Base-by-base conservation (phyloP, 2,797 vertebrate genomes). In the Notolepis coatsorum region DNA sequence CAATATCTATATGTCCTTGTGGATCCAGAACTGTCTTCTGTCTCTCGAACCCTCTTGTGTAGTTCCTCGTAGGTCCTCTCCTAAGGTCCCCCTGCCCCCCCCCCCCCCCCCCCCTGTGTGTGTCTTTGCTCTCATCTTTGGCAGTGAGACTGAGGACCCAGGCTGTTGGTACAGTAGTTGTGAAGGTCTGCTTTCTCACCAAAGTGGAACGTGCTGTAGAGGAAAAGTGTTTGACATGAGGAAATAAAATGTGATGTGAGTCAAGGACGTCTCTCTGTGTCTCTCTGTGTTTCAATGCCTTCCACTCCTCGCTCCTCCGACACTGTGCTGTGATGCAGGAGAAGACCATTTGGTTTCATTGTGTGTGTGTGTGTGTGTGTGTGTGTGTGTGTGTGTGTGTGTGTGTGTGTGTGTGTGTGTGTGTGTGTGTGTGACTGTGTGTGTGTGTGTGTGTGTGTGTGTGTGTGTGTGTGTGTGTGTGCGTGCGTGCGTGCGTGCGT, bases 161-260 rank as follows among this genome's bases (percentile, higher is more conserved):
- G 28, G 51, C 33, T 61, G 61, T 50, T 56, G 68, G 38, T 72
- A 56, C 71, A 57, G 66, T 59, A 56, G 67, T 63, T 81, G 75
- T 83, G 66, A 77, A 68, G 67, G 62, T 78, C 75, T 75, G 72
- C 68, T 83, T 79, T 81, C 74, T 80, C 65, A 75, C n/a, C 59
- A 55, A 67, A 75, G 50, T 67, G 76, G 71, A 79, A 74, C 67
- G 71, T 82, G 72, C 65, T 85, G 80, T 85, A 75, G 83, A 27
- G 47, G 28, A n/a, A 83, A 75, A 59, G 62, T 69, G 68, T 80
- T 73, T 68, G 67, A 77, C 76, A 61, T 9, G 39, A 21, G 61
- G 48, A 38, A 69, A 84, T 85, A 84, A 86, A 80, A 83, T 80
- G 80, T 83, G 71, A 80, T 41, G 68, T 85, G 80, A 59, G 70